Conservation (phyloP, 1,140 invertebrate genomes). For the Samia ricini region DNA sequence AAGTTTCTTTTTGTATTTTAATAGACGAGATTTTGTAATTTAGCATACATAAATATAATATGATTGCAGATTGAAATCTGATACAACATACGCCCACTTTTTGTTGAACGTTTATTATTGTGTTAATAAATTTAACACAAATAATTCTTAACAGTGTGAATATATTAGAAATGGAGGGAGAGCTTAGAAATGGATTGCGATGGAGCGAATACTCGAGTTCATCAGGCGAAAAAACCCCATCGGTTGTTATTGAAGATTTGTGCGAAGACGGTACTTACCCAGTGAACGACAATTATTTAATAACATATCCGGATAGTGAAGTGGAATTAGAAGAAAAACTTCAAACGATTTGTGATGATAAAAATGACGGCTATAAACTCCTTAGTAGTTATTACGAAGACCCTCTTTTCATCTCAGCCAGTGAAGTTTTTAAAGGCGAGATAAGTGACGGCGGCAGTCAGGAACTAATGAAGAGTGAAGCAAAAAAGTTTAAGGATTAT, state of each 20-base stretch:
- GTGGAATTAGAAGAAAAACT: conserved; percentile 22
- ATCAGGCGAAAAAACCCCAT: conserved; percentile 36
- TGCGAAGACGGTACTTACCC: conserved; percentile 32
- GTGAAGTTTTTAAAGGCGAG: conserved; percentile 59
- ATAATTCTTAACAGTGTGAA: neutral
- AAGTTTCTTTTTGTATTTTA: neutral
- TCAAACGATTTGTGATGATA: conserved; percentile 23
- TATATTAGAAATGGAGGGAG: conserved; percentile 53
- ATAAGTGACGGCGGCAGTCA: conserved; percentile 48
- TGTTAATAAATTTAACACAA: conserved; percentile 2
- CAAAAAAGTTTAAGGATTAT: conserved; percentile 65
- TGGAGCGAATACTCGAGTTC: conserved; percentile 49
- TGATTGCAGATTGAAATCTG: conserved; percentile 42
- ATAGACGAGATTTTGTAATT: conserved; percentile 6
- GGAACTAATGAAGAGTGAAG: conserved; percentile 58
- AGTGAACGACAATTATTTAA: conserved; percentile 46
- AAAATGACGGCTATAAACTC: conserved; percentile 42
- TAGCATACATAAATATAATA: neutral
- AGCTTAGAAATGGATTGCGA: conserved; percentile 39
- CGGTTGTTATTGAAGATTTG: conserved; percentile 38
- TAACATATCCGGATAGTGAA: conserved; percentile 49
- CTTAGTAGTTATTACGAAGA: conserved; percentile 54
- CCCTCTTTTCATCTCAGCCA: conserved; percentile 44
- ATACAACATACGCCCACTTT: conserved; percentile 44
- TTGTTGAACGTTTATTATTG: conserved; percentile 5